Evolutionary conservation across 1,140 invertebrate species (phyloP), one percentile per base, ranked within the genome.

Genomic region (Chelonus insularis): DNA sequence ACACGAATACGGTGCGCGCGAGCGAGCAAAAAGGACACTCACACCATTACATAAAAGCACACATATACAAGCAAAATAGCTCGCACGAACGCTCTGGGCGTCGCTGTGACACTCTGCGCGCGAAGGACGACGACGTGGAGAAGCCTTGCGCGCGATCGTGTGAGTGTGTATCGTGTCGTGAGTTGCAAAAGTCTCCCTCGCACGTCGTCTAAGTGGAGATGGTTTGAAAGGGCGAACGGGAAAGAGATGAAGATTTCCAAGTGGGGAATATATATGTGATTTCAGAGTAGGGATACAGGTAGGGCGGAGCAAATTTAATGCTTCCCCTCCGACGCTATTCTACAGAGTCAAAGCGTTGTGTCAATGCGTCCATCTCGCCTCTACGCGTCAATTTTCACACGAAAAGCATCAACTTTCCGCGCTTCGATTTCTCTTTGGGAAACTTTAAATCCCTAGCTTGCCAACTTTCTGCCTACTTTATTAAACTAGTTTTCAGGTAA

Each of bases 351-450:
- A 62, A 43, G 51, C 57, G 37, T 63, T 63, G 66, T 67, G 69
- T 71, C 69, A 71, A 70, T 72, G 69, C 67, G 67, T 62, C 56
- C 60, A 60, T 70, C 67, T 67, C 68, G 66, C 67, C 73, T 62
- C 63, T 58, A 65, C 68, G 75, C 74, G 76, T 71, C 72, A 78
- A 77, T 74, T 76, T 79, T 72, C 73, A 71, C 76, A 76, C 75
- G 62, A 69, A 70, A 71, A 67, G 69, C 66, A 63, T 67, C 73
- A 72, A 78, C 69, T 69, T 71, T 67, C 68, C 66, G 71, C 64
- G 50, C 57, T 68, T 64, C 62, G 58, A 55, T 70, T 69, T 12
- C 32, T 29, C 37, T 20, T 37, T n/a, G 36, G 36, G 12, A 37
- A 37, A 37, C 4, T n/a, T 32, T 9, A 32, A 32, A 5, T 32